Evolutionary conservation across 2,797 vertebrate genomes (phyloP).

Genomic region (Emys orbicularis): DNA sequence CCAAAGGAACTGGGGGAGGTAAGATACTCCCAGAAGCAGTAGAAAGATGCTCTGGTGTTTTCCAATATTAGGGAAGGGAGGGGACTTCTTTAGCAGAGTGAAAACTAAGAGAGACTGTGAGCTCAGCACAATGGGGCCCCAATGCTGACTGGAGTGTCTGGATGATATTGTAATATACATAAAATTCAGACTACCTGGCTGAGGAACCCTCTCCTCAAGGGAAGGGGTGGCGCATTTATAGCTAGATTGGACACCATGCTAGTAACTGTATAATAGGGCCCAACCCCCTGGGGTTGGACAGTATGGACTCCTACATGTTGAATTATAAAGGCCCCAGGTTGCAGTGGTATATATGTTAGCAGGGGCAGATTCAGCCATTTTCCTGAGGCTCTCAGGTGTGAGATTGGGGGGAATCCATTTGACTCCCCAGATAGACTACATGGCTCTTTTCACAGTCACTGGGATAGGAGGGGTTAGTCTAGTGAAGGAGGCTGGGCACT

Average conservation of each 20-base stretch:
- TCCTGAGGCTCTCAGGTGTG: background rate
- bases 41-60: background rate
- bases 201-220: background rate
- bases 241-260: background rate
- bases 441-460: background rate
- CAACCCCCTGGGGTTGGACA: background rate
- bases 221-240: background rate
- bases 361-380: background rate
- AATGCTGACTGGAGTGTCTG: background rate
- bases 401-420: background rate
- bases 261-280: background rate
- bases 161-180: background rate
- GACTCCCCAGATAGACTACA: background rate
- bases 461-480: background rate
- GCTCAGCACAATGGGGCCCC: background rate
- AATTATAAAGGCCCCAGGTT: background rate
- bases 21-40: background rate
- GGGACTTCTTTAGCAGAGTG: background rate
- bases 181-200: background rate
- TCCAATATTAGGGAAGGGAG: background rate
- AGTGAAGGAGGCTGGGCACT: background rate
- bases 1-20: background rate
- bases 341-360: background rate
- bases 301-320: too few species aligned
- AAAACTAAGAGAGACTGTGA: slow-evolving; percentile 12